Evolutionary conservation across 1,140 invertebrate genomes (phyloP), one percentile per base, ranked within the genome.

Genomic region (Drosophila watanabei): DNA sequence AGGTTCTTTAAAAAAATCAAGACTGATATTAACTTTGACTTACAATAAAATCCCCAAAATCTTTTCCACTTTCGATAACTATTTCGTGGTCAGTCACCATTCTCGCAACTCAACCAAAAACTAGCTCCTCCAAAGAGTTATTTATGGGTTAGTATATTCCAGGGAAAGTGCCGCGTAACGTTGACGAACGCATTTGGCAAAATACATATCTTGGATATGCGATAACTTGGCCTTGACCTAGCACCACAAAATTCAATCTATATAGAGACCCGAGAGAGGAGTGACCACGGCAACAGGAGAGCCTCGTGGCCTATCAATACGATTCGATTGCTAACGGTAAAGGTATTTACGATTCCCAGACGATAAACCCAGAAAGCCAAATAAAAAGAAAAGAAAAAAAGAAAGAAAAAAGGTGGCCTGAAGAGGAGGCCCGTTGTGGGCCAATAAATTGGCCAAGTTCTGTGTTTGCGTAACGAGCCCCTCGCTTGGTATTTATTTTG

Each of bases 221-320:
- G 84, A 80, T 75, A 70, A 35, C 60, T 64, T 52, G 79, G 45
- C 84, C 84, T 88, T 87, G 84, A 87, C 84, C 84, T 87, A 87
- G 51, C 66, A 70, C 80, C 56, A 83, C 68, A 76, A 61, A 70
- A 59, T 30, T 33, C 49, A 80, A 87, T 82, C 75, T 51, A 48
- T 11, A 48, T n/a, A 0, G 35, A 33, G 16, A 32, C 37, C 11
- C 7, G 13, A 28, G 37, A 24, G 37, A 32, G 48, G 32, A n/a
- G 18, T 73, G 70, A 61, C 68, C 68, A 73, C 68, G 45, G 70
- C 69, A 73, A 70, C 70, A 62, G 63, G 41, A 46, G 63, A 39
- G 35, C 33, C 11, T 8, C 43, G 54, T 20, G 18, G 52, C 20
- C 41, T 24, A 39, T 46, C 16, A 59, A 46, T 71, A 7, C 18